Base-by-base conservation (phyloP, 2,888 invertebrate genomes). In the Pristionchus arcanus region DNA sequence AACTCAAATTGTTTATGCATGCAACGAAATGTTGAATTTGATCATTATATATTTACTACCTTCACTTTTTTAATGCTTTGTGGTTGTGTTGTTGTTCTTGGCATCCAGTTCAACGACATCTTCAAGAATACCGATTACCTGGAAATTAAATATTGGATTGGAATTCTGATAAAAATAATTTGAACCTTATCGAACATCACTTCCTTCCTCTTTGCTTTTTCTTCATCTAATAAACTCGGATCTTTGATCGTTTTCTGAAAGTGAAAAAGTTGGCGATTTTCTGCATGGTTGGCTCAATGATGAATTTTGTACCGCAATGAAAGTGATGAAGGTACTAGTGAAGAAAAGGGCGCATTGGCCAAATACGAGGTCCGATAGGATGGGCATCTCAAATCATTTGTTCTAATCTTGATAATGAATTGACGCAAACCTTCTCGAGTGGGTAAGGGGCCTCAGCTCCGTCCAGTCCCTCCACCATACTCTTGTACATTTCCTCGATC, bases 401-500 rank as follows among this genome's bases (percentile, higher is more conserved):
- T 77, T 77, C 21, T 2, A 34, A 74, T 37, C 13, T 25, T 68
- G 13, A 7, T 16, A 71, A 71, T 2, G 31, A 71, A n/a, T 9
- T 37, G 21, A 66, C 9, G 15, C 9, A 9, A 37, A 77, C 74
- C 74, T 37, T 19, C 5, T 77, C 74, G 42, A 77, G 25, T 0
- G 74, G 7, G 42, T 77, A 77, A 2, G 74, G 74, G 4, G 42
- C 25, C 4, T 77, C 25, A 4, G 13, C 42, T 21, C 74, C 74
- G 13, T 37, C n/a, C 74, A 71, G 71, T 16, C 31, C 11, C 34
- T 13, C 71, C 7, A 71, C 71, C 31, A 71, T 71, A 34, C 71
- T 77, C 2, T 77, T 77, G 74, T 77, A 77, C 74, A 77, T 77
- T 28, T 77, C 42, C 42, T 77, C 42, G 7, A 77, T 42, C 21